A percentile compares a stretch with the other conserved stretches of the same genome.
These are phyloP conservation scores for Augiades crinisus DNA, from an alignment of 2,888 invertebrate species.

Conservation along the genomic window DNA sequence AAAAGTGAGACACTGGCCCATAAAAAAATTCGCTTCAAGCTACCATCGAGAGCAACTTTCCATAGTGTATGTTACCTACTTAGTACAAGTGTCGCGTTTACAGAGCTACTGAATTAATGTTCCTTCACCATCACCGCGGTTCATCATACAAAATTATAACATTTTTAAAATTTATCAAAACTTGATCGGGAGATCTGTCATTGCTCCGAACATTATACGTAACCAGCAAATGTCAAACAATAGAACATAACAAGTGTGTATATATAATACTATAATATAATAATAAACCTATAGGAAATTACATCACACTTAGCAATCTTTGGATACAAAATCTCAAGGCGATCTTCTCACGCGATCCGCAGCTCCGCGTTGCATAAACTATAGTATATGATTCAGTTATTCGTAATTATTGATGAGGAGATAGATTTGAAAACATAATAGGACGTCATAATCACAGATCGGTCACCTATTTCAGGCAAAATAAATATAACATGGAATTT, in stretches of 20 bases:
- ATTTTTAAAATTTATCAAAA: slow-evolving; percentile 37
- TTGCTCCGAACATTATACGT: slow-evolving; percentile 52
- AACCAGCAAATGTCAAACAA: slow-evolving; percentile 62
- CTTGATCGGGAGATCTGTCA: slow-evolving; percentile 64
- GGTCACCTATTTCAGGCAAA: slow-evolving; percentile 14
- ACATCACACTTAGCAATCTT: slow-evolving; percentile 77
- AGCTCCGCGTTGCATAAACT: slow-evolving; percentile 23
- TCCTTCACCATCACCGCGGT: slow-evolving; percentile 27
- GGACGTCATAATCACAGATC: slow-evolving; percentile 27
- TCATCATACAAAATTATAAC: slow-evolving; percentile 33
- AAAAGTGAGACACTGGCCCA: slow-evolving; percentile 30
- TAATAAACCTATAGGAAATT: slow-evolving; percentile 76
- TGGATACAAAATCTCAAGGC: slow-evolving; percentile 73
- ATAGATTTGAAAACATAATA: slow-evolving; percentile 31
- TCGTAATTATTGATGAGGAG: slow-evolving; percentile 1
- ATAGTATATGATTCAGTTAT: slow-evolving; percentile 5
- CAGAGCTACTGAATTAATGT: not conserved
- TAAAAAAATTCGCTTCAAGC: slow-evolving; percentile 20
- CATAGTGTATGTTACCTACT: slow-evolving; percentile 1
- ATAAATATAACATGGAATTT: not conserved
- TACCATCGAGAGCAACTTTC: slow-evolving; percentile 20
- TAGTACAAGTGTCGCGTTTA: not conserved
- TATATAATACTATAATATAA: slow-evolving; percentile 68
- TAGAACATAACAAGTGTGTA: slow-evolving; percentile 61
- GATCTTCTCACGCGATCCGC: slow-evolving; percentile 29